Percentiles rank a stretch among this genome's conserved stretches.
phyloP scores from a whole-genome alignment of 2,888 invertebrate species.

The Dynastes hyllus region DNA sequence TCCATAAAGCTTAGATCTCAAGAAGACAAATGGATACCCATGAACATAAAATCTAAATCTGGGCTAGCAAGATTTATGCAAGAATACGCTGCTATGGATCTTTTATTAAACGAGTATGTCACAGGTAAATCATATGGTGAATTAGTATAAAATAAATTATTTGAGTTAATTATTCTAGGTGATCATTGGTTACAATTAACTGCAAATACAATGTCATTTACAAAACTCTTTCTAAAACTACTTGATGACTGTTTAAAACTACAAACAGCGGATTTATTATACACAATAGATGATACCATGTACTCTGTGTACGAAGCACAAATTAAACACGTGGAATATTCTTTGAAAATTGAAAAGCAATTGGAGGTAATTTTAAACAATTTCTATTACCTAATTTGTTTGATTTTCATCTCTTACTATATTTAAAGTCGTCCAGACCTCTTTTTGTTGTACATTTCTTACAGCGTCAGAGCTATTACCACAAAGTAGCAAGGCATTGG shows the following conservation, averaged over 20 bases:
- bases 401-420: no score
- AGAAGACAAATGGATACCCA: conserved; percentile 91
- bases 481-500: no score
- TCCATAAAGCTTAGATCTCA: conserved; percentile 83
- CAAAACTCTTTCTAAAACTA: conserved; percentile 82
- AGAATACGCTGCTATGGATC: conserved; percentile 81
- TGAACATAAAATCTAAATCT: conserved; percentile 84
- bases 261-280: conserved; percentile 83
- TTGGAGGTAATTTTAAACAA: conserved; percentile 71
- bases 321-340: conserved; percentile 77
- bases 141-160: background rate
- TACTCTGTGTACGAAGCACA: conserved; percentile 84
- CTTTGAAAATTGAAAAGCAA: conserved; percentile 74
- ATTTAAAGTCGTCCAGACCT: no score
- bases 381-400: background rate
- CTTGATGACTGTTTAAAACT: conserved; percentile 85
- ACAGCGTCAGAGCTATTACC: no score
- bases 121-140: conserved; percentile 68
- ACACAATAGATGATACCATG: conserved; percentile 82
- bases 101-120: conserved; percentile 79
- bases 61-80: conserved; percentile 80
- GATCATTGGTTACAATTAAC: conserved; percentile 85
- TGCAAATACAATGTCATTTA: conserved; percentile 86
- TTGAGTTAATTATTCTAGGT: conserved; percentile 66
- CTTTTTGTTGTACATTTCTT: no score